phyloP scores from a whole-genome alignment of 2,888 invertebrate genomes.

The Chironomus riparius region DNA sequence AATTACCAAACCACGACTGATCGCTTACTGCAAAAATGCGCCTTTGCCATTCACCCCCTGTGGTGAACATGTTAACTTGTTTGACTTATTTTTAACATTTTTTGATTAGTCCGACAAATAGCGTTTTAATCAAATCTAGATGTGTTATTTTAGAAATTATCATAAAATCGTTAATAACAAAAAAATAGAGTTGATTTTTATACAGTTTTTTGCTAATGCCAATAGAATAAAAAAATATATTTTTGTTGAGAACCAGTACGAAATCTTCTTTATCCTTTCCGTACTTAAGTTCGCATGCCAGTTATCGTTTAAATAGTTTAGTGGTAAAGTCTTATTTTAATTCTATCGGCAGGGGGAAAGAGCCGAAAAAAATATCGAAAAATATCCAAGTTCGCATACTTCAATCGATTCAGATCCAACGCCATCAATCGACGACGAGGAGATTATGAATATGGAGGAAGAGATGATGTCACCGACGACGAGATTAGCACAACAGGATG shows the following conservation, averaged over 20 bases:
- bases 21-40: too few species aligned
- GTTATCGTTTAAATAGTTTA: conserved; percentile 22
- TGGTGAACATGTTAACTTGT: too few species aligned
- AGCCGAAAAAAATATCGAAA: conserved; percentile 32
- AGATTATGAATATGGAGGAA: conserved; percentile 15
- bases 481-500: conserved; percentile 18
- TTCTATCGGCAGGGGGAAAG: conserved; percentile 45
- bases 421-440: conserved; percentile 21
- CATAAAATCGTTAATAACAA: too few species aligned
- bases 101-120: too few species aligned
- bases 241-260: background rate
- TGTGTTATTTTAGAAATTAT: too few species aligned
- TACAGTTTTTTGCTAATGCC: too few species aligned
- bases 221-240: too few species aligned
- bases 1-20: too few species aligned
- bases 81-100: too few species aligned
- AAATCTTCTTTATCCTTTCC: background rate
- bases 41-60: too few species aligned
- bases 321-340: conserved; percentile 27
- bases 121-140: too few species aligned
- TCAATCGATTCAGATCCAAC: conserved; percentile 27
- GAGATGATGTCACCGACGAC: conserved; percentile 24
- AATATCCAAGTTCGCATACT: conserved; percentile 26
- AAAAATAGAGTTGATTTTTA: too few species aligned
- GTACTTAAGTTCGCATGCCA: background rate